phyloP scores from a whole-genome alignment of 2,888 invertebrate species.

The Drosophila cracens region DNA sequence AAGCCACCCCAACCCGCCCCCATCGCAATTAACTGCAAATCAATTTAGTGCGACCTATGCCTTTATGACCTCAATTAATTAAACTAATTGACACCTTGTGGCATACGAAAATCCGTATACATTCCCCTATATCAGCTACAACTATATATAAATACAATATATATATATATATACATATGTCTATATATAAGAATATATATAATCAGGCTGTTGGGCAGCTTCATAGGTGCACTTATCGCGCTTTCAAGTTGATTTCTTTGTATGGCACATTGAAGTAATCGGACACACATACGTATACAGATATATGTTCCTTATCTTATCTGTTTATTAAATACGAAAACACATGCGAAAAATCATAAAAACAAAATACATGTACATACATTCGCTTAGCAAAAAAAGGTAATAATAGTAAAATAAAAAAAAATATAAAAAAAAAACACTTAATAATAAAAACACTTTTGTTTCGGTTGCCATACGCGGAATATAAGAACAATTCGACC shows the following conservation, averaged over 20 bases:
- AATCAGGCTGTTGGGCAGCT: slow-evolving; percentile 32
- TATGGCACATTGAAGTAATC: slow-evolving; percentile 33
- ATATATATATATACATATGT: neutral
- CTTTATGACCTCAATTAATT: slow-evolving; percentile 72
- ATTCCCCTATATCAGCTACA: slow-evolving; percentile 24
- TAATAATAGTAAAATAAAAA: slow-evolving; percentile 1
- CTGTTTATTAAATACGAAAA: slow-evolving; percentile 72
- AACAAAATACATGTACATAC: slow-evolving; percentile 43
- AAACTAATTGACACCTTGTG: slow-evolving; percentile 68
- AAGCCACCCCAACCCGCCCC: slow-evolving; percentile 1
- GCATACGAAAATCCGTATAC: slow-evolving; percentile 33
- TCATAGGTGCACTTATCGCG: slow-evolving; percentile 59
- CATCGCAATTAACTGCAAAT: slow-evolving; percentile 50
- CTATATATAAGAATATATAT: slow-evolving; percentile 5
- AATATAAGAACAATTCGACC: slow-evolving; percentile 11
- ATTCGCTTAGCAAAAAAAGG: slow-evolving; percentile 25
- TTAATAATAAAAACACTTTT: slow-evolving; percentile 27
- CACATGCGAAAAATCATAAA: slow-evolving; percentile 67
- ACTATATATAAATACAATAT: neutral
- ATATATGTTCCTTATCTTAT: slow-evolving; percentile 68
- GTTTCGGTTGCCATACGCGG: slow-evolving; percentile 50
- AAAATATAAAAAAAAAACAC: neutral
- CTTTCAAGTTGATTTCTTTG: slow-evolving; percentile 59
- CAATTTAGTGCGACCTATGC: slow-evolving; percentile 65
- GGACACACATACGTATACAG: slow-evolving; percentile 16